Evolutionary conservation across 92 coral and sea anemone genomes (phyloP), one percentile per base, ranked within the genome.

Genomic region (Micromussa lordhowensis): DNA sequence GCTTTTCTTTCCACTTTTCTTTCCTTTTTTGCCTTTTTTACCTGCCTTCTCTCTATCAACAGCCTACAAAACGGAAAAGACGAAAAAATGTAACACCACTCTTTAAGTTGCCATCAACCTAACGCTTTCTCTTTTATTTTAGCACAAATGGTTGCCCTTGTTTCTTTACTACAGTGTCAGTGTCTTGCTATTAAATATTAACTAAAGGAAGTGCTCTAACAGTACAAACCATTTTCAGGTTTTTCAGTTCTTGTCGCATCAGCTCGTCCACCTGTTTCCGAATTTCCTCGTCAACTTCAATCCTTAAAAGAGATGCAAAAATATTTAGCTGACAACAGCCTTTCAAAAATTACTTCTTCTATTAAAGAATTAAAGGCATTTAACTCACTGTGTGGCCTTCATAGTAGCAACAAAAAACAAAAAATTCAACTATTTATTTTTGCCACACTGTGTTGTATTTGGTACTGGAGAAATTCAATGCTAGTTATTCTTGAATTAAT

Each of bases 31-130:
- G 5, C 99, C 99, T 68, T 97, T 97, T 69, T 95, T 97, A 14
- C 99, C 99, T 31, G 96, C 99, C 68, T 97, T 97, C 68, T 97
- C 99, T 79, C 99, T 88, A 74, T 97, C 99, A 13, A 97, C 99
- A 74, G 99, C 99, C 98, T 95, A 30, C 26, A 70, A 49, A 51
- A 80, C 30, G 32, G 24, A 61, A 59, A 57, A 8, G 18, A 34
- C 48, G 17, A 21, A 1, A 19, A 44, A 7, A 59, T 11, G 14
- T 2, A 22, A 55, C 26, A 34, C 61, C 2, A 30, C 29, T 63
- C 29, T 63, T 5, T 21, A 29, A 63, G n/a, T 63, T 59, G n/a
- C 26, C n/a, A 59, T 24, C 30, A 5, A 63, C 28, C 10, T 55
- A 55, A 19, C 5, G 59, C 4, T 66, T 66, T 66, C 32, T 13